Conservation (phyloP, 2,113 vertebrate genomes). For the Raja brachyura region DNA sequence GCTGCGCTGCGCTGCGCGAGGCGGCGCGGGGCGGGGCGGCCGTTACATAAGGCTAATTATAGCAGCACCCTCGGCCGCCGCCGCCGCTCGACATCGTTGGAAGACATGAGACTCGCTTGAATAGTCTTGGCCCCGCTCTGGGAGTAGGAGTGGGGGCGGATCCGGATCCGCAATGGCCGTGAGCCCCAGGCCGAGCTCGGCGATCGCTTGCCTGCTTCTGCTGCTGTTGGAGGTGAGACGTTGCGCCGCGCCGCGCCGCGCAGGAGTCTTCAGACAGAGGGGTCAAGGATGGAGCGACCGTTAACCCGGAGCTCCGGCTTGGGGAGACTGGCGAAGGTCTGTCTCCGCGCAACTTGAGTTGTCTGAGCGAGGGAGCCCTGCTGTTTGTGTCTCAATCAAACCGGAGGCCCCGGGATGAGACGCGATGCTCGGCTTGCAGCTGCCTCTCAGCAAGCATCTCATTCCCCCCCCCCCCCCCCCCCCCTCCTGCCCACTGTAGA, state of each 20-base stretch:
- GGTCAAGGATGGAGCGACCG: background rate
- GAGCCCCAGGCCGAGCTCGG: background rate
- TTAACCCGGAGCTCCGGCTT: background rate
- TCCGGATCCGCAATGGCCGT: background rate
- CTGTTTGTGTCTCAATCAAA: background rate
- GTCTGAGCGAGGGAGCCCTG: background rate
- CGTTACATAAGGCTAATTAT: no score
- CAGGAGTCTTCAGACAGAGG: no score
- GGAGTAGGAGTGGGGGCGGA: background rate
- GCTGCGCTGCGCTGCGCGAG: no score
- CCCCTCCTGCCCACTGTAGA: background rate
- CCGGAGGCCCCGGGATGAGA: background rate
- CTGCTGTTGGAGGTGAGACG: conserved; percentile 5
- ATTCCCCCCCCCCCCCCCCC: background rate
- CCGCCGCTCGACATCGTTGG: no score
- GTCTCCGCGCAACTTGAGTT: background rate
- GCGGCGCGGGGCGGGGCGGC: no score
- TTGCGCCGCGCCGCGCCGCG: no score
- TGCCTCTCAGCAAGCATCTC: background rate
- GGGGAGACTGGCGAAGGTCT: no score
- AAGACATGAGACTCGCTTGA: background rate
- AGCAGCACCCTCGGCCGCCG: no score
- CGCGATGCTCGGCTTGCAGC: background rate
- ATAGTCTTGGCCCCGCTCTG: background rate
- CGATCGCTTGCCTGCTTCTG: background rate